A percentile compares a stretch with the other conserved stretches of the same genome.
Conservation (phyloP, 2,113 vertebrate genomes). For the Laticauda colubrina region DNA sequence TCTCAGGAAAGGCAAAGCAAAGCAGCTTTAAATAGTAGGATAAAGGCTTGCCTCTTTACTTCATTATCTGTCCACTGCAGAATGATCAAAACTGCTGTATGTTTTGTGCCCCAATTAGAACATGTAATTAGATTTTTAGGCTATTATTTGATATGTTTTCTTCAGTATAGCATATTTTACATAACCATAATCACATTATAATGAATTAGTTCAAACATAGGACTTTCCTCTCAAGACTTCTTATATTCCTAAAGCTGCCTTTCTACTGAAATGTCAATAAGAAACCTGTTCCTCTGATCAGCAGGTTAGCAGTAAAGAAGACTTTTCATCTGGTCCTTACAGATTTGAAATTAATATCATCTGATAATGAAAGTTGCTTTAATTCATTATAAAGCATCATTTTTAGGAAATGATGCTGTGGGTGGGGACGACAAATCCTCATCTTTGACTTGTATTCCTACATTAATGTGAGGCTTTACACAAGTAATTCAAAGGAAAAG, state of each 20-base stretch:
- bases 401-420: background rate
- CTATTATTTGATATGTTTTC: background rate
- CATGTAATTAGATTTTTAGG: background rate
- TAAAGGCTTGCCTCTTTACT: background rate
- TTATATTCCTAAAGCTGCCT: background rate
- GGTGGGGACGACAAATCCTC: background rate
- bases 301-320: background rate
- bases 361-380: background rate
- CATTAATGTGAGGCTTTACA: background rate
- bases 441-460: background rate
- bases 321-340: background rate
- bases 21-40: background rate
- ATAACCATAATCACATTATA: background rate
- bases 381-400: background rate
- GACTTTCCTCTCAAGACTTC: background rate
- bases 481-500: background rate
- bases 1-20: background rate
- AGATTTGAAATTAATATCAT: background rate
- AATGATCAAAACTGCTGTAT: background rate
- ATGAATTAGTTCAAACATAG: background rate
- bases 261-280: background rate
- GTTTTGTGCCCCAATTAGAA: background rate
- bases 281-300: background rate
- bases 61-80: background rate
- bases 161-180: background rate